Base-by-base conservation (phyloP, 2,113 vertebrate species). In the Sardina pilchardus region DNA sequence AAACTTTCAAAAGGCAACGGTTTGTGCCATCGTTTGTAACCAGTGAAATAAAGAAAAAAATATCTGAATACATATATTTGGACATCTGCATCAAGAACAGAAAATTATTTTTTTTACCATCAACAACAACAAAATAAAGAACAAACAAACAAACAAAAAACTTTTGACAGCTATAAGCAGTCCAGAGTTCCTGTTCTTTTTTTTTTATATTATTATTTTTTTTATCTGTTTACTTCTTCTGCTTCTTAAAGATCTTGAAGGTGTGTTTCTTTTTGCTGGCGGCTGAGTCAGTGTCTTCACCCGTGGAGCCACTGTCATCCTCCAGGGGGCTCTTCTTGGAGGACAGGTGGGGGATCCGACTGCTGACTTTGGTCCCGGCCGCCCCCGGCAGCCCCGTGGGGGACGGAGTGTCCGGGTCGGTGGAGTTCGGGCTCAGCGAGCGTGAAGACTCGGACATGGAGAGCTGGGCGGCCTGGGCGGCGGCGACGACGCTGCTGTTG, bases 191-290 rank as follows among this genome's bases (percentile, higher is more conserved):
- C 91, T 56, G 7, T 8, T 17, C 36, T 19, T 75, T 78, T 75
- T 34, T 71, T 30, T 5, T 17, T 19, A 78, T 78, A 4, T 17
- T 78, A 1, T 16, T 19, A 78, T 78, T 16, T 16, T 78, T 78
- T 78, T 78, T 34, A 36, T 30, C 26, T 12, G 36, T 78, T 78
- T 96, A 99, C 94, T 99, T 99, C 93, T 94, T 97, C 95, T 97
- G 97, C 89, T 99, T 99, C 95, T 99, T 99, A 93, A 99, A 99
- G 92, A 99, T 97, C 96, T 99, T 99, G 90, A 99, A 97, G 90
- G 97, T 96, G 93, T 97, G 97, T 94, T 99, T 99, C 94, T 98
- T 99, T 94, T 96, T 96, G 93, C 96, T 96, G 89, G 96, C 96
- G 86, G 94, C 92, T 16, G 95, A 96, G 92, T 99, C 98, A 42